These are phyloP conservation scores for Jaculus jaculus DNA, from an alignment of 2,113 vertebrate genomes.

Conservation along the genomic window DNA sequence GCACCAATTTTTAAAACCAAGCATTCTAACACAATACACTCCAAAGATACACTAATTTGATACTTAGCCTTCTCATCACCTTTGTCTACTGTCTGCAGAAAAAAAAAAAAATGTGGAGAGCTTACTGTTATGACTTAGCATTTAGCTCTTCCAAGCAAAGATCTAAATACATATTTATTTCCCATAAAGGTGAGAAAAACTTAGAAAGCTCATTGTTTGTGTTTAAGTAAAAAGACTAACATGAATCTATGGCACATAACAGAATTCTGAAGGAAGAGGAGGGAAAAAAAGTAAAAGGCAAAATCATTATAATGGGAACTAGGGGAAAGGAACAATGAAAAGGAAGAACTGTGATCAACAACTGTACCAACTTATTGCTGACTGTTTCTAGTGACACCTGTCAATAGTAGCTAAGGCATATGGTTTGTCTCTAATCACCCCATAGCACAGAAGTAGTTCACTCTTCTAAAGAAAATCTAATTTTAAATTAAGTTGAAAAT, in stretches of 20 bases:
- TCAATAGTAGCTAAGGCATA: neutral
- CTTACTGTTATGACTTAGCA: neutral
- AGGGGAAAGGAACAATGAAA: neutral
- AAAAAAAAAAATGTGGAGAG: neutral
- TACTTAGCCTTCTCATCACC: too few species aligned
- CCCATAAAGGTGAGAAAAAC: neutral
- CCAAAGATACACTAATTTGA: neutral
- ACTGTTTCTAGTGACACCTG: neutral
- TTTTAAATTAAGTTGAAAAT: constrained; percentile 3
- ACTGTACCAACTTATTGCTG: neutral
- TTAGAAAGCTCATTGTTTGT: neutral
- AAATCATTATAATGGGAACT: neutral
- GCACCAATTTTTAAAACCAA: neutral
- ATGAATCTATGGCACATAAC: neutral
- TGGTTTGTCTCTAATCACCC: neutral
- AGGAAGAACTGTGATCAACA: neutral
- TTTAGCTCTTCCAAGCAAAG: neutral
- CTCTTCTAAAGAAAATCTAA: constrained; percentile 21
- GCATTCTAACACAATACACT: neutral
- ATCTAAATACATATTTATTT: neutral
- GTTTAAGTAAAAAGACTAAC: neutral
- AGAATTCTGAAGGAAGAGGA: neutral
- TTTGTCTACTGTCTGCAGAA: neutral
- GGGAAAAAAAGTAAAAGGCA: neutral
- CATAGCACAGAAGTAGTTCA: neutral